Conservation (phyloP, 2,888 invertebrate species). For the Drosophila pseudotakahashii region DNA sequence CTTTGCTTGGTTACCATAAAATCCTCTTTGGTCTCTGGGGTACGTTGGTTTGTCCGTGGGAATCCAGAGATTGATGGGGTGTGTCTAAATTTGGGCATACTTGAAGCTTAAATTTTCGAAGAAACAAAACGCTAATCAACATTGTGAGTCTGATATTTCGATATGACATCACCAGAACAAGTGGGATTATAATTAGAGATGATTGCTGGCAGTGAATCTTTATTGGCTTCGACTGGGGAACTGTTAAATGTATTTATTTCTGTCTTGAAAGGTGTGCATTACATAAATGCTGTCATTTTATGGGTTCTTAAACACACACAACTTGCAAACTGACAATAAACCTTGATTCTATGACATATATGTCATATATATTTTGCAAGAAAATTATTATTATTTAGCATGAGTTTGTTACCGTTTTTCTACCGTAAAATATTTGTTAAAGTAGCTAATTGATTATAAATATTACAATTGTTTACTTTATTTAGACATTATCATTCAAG, state of each 20-base stretch:
- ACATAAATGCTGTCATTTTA: neutral
- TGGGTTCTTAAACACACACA: too few relatives aligned
- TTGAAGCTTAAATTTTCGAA: slow-evolving; percentile 23
- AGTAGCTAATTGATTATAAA: too few relatives aligned
- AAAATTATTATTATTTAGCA: neutral
- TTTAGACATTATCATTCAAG: neutral
- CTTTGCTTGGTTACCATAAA: slow-evolving; percentile 24
- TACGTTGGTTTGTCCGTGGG: slow-evolving; percentile 33
- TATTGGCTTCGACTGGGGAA: neutral
- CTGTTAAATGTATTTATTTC: neutral
- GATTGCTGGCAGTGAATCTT: slow-evolving; percentile 22
- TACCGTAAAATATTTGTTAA: too few relatives aligned
- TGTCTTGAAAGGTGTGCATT: neutral
- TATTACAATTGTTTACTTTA: too few relatives aligned
- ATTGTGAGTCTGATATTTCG: slow-evolving; percentile 17
- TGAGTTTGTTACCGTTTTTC: neutral
- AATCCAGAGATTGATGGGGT: slow-evolving; percentile 33
- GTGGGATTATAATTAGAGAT: slow-evolving; percentile 35
- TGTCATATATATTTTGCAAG: too few relatives aligned
- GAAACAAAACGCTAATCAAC: slow-evolving; percentile 16
- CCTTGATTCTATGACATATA: neutral
- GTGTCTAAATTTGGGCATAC: slow-evolving; percentile 40
- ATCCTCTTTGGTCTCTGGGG: slow-evolving; percentile 12
- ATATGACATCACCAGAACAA: slow-evolving; percentile 39
- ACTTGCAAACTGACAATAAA: neutral